A percentile compares a stretch with the other conserved stretches of the same genome.
Conservation (phyloP, 1,140 invertebrate genomes). For the Macrotrachela quadricornifera region DNA sequence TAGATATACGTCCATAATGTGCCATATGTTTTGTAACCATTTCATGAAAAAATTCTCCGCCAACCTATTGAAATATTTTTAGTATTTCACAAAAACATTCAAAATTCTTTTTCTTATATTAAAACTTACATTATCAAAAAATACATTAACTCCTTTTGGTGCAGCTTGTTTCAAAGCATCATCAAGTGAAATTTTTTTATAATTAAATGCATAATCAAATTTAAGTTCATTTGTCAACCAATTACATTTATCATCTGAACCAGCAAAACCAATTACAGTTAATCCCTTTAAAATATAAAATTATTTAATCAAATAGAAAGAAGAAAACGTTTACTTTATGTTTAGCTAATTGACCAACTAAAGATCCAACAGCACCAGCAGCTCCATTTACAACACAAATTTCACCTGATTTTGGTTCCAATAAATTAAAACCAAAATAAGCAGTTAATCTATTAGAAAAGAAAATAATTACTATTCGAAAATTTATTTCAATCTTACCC, state of each 20-base stretch:
- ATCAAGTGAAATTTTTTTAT: conserved; percentile 39
- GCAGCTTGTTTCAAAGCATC: conserved; percentile 38
- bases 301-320: background rate
- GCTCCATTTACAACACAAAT: conserved; percentile 39
- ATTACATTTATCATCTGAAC: conserved; percentile 43
- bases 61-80: conserved; percentile 11
- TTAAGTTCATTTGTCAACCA: conserved; percentile 43
- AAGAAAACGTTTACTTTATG: conserved; percentile 31
- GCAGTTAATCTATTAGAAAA: conserved; percentile 40
- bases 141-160: conserved; percentile 46
- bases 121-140: conserved; percentile 46
- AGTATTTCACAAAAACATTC: background rate
- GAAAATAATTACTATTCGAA: background rate
- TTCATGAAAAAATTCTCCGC: conserved; percentile 11
- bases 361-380: conserved; percentile 41
- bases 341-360: conserved; percentile 51
- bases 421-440: conserved; percentile 48
- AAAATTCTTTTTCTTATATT: background rate
- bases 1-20: conserved; percentile 9
- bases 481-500: conserved; percentile 22
- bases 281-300: conserved; percentile 33
- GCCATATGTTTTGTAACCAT: conserved; percentile 12
- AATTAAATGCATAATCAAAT: conserved; percentile 47
- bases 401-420: conserved; percentile 43
- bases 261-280: conserved; percentile 46